Evolutionary conservation across 2,888 invertebrate genomes (phyloP).

Genomic region (Lithosia quadra): DNA sequence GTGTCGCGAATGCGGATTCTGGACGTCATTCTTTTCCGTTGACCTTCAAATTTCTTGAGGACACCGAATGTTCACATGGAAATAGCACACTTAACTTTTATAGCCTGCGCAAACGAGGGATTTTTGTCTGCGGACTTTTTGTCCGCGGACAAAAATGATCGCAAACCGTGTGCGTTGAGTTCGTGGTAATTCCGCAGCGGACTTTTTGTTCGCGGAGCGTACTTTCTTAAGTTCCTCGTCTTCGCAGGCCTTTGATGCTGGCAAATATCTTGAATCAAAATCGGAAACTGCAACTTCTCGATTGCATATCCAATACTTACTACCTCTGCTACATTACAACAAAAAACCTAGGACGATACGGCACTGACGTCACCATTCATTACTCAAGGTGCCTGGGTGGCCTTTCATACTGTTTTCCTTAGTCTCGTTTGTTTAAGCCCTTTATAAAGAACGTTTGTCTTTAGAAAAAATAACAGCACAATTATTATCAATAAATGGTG

Average conservation of each 20-base stretch:
- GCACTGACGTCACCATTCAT: constrained; percentile 57
- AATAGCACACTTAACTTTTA: no score
- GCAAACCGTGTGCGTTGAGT: no score
- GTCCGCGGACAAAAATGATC: no score
- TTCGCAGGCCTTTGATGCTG: no score
- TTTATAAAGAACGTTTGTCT: constrained; percentile 17
- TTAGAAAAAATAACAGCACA: constrained; percentile 10
- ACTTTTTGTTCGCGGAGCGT: no score
- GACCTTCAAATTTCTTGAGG: neutral
- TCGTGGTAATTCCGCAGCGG: no score
- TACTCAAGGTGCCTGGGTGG: constrained; percentile 61
- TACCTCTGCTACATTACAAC: neutral
- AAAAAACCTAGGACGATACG: constrained; percentile 28
- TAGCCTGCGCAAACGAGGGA: no score
- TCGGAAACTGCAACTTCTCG: neutral
- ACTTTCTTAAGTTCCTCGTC: no score
- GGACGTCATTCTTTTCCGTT: neutral
- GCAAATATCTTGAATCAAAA: no score
- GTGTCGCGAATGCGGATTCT: neutral
- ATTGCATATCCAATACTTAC: no score
- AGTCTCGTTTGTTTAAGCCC: constrained; percentile 46
- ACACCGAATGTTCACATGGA: no score
- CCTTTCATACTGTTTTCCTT: constrained; percentile 67
- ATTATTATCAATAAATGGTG: constrained; percentile 4
- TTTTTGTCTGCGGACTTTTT: no score